Percentiles rank a stretch among this genome's conserved stretches.
These are phyloP conservation scores for Nothocercus julius DNA, from an alignment of 2,113 vertebrate species.

Conservation along the genomic window DNA sequence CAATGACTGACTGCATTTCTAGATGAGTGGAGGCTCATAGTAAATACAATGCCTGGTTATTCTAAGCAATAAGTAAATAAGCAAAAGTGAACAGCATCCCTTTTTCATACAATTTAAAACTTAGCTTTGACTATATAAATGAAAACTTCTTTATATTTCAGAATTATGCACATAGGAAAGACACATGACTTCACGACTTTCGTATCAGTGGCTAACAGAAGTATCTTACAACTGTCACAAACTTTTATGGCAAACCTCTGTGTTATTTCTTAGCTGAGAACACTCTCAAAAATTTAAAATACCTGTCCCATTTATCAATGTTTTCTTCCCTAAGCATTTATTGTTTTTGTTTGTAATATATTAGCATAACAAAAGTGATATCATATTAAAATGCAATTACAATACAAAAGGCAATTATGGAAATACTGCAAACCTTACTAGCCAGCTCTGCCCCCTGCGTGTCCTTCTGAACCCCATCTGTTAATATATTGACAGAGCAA, in stretches of 20 bases:
- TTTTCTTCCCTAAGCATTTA: neutral
- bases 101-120: conserved; percentile 35
- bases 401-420: conserved; percentile 24
- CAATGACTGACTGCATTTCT: neutral
- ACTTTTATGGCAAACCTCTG: conserved; percentile 5
- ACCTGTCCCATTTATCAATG: neutral
- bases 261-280: conserved; percentile 34
- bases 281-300: conserved; percentile 51
- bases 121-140: conserved; percentile 53
- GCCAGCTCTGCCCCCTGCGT: conserved; percentile 11
- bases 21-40: conserved; percentile 2
- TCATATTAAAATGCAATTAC: conserved; percentile 15
- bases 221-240: conserved; percentile 49
- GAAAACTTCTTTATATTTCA: conserved; percentile 52
- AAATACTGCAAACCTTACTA: conserved; percentile 46
- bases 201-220: conserved; percentile 60
- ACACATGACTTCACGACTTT: conserved; percentile 28
- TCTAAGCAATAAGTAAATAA: conserved; percentile 32
- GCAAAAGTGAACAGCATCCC: conserved; percentile 43
- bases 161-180: conserved; percentile 29
- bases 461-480: neutral
- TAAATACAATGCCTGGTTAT: conserved; percentile 45
- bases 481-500: conserved; percentile 10
- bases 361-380: neutral
- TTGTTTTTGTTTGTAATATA: neutral